These are phyloP conservation scores for Hipparchia sbordonii DNA, from an alignment of 2,888 invertebrate species.

Conservation along the genomic window DNA sequence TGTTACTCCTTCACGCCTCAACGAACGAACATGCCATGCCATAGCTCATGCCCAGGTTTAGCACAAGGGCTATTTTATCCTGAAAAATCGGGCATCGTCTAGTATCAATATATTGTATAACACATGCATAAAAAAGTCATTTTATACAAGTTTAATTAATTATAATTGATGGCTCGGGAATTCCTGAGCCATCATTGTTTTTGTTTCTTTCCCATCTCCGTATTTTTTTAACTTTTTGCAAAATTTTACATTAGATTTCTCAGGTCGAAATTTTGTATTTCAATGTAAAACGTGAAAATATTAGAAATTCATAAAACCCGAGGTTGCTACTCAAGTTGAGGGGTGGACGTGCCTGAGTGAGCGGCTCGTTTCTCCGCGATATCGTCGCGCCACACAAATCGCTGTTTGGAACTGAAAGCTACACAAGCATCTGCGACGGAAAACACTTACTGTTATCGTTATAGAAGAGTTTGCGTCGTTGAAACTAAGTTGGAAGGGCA, in stretches of 20 bases:
- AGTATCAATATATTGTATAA: too few relatives aligned
- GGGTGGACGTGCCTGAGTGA: conserved; percentile 12
- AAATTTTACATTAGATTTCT: background rate
- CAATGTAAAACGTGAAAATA: background rate
- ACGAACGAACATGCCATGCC: too few relatives aligned
- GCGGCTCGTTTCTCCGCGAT: conserved; percentile 8
- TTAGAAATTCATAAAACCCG: conserved; percentile 5
- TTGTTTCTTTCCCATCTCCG: too few relatives aligned
- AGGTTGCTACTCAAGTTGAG: conserved; percentile 4
- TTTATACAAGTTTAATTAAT: too few relatives aligned
- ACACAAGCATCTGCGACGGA: conserved; percentile 16
- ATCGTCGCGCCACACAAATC: conserved; percentile 14
- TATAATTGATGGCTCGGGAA: too few relatives aligned
- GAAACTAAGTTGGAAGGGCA: conserved; percentile 13
- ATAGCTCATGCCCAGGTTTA: too few relatives aligned
- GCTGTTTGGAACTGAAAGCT: conserved; percentile 18
- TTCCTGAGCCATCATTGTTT: too few relatives aligned
- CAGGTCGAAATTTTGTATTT: background rate
- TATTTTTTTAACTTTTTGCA: too few relatives aligned
- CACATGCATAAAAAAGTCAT: too few relatives aligned
- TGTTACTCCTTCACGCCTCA: too few relatives aligned
- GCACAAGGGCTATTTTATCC: too few relatives aligned
- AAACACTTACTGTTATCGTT: conserved; percentile 17
- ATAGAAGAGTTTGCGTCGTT: conserved; percentile 9
- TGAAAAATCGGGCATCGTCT: too few relatives aligned